phyloP scores from a whole-genome alignment of 2,113 vertebrate species.

The Asarcornis scutulata region DNA sequence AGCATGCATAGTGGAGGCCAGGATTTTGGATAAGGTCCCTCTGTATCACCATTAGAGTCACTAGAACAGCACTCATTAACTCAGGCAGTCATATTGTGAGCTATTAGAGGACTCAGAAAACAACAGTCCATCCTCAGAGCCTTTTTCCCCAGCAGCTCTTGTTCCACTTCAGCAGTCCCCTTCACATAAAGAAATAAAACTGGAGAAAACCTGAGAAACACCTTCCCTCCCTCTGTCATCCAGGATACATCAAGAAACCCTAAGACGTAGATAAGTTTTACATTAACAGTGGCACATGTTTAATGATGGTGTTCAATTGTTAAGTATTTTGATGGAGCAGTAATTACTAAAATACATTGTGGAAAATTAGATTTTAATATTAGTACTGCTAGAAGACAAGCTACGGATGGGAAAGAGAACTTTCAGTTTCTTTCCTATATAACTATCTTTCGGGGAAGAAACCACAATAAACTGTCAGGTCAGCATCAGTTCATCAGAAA shows the following conservation, averaged over 20 bases:
- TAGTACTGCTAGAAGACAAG: neutral
- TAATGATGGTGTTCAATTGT: neutral
- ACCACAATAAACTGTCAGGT: conserved; percentile 52
- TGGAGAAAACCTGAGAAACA: neutral
- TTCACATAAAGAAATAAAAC: neutral
- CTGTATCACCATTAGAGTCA: neutral
- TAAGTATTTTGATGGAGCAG: neutral
- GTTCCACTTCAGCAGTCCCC: neutral
- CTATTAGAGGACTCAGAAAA: neutral
- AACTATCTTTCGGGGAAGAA: conserved; percentile 24
- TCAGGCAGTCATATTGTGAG: neutral
- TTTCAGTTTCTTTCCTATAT: neutral
- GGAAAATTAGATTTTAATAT: neutral
- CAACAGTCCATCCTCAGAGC: neutral
- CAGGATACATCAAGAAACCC: neutral
- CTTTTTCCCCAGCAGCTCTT: neutral
- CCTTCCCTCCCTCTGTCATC: neutral
- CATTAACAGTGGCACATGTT: neutral
- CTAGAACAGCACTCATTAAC: neutral
- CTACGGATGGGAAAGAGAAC: conserved; percentile 8
- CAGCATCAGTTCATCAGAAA: conserved; percentile 63
- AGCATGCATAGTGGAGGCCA: neutral
- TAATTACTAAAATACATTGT: neutral
- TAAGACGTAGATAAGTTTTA: neutral
- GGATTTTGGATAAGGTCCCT: neutral